phyloP scores from a whole-genome alignment of 2,888 invertebrate genomes.

The Seira sanloemensis region DNA sequence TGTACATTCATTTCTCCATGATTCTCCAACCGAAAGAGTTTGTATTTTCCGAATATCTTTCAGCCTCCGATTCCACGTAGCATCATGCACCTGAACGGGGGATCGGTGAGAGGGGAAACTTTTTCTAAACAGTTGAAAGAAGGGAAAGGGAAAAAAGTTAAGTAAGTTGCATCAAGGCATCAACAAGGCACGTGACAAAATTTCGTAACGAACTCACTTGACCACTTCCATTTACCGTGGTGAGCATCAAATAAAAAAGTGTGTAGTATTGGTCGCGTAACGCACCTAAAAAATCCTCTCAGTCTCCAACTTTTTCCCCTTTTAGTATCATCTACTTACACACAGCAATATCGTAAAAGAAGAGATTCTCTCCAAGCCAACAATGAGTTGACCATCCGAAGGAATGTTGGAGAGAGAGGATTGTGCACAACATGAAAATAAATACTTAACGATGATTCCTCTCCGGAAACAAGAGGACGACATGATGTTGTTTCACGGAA shows the following conservation, averaged over 20 bases:
- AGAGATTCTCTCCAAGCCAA: background rate
- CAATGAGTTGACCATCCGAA: conserved; percentile 20
- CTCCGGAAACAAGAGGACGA: conserved; percentile 8
- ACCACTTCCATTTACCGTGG: conserved; percentile 27
- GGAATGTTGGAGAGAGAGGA: background rate
- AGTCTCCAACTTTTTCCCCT: background rate
- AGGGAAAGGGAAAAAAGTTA: background rate
- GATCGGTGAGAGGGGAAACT: too few relatives aligned
- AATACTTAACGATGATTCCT: conserved; percentile 11
- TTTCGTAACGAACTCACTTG: conserved; percentile 44
- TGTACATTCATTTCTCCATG: too few relatives aligned
- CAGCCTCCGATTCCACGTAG: too few relatives aligned
- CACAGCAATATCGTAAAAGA: conserved; percentile 29
- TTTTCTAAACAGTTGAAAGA: too few relatives aligned
- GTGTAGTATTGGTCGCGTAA: conserved; percentile 1
- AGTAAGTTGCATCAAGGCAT: conserved; percentile 64
- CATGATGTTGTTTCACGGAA: conserved; percentile 19
- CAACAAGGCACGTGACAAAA: conserved; percentile 64
- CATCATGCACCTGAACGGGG: too few relatives aligned
- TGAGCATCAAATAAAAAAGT: conserved; percentile 3
- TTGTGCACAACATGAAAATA: background rate
- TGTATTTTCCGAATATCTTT: too few relatives aligned
- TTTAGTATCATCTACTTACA: background rate
- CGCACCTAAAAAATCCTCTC: conserved; percentile 1
- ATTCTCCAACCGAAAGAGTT: too few relatives aligned